These are phyloP conservation scores for Neoseiulus cucumeris DNA, from an alignment of 1,140 invertebrate genomes.

Conservation along the genomic window DNA sequence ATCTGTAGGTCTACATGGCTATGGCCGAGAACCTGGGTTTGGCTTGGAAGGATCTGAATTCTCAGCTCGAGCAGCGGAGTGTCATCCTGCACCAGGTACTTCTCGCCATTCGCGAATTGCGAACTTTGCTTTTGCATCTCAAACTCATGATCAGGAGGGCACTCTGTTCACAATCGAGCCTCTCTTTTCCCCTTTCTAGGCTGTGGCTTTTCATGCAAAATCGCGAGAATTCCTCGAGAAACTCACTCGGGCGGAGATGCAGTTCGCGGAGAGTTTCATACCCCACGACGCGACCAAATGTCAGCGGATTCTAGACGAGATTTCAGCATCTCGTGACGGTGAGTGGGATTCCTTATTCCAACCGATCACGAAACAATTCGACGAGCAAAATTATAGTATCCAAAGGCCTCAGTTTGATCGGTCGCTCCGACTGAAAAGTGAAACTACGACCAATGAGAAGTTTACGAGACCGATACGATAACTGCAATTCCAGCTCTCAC, in stretches of 20 bases:
- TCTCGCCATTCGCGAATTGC: too few species aligned
- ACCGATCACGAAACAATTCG: too few species aligned
- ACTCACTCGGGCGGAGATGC: slow-evolving; percentile 28
- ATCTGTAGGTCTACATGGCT: slow-evolving; percentile 47
- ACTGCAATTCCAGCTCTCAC: neutral
- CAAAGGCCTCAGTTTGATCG: too few species aligned
- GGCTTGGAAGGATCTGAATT: slow-evolving; percentile 70
- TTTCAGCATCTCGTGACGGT: too few species aligned
- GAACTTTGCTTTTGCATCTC: too few species aligned
- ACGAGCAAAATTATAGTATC: too few species aligned
- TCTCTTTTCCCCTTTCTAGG: neutral
- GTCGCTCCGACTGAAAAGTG: too few species aligned
- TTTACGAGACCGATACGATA: too few species aligned
- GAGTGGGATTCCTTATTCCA: too few species aligned
- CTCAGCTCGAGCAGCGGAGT: slow-evolving; percentile 50
- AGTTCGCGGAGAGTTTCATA: neutral
- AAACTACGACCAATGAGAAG: too few species aligned
- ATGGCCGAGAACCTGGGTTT: slow-evolving; percentile 71
- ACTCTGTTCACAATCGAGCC: neutral
- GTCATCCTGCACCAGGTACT: slow-evolving; percentile 47
- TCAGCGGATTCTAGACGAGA: slow-evolving; percentile 43
- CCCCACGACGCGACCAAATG: slow-evolving; percentile 37
- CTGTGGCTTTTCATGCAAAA: slow-evolving; percentile 46
- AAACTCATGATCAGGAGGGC: too few species aligned
- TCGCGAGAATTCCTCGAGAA: slow-evolving; percentile 18